A percentile compares a stretch with the other conserved stretches of the same genome.
These are phyloP conservation scores for Torymus texanus DNA, from an alignment of 2,888 invertebrate species.

Conservation along the genomic window DNA sequence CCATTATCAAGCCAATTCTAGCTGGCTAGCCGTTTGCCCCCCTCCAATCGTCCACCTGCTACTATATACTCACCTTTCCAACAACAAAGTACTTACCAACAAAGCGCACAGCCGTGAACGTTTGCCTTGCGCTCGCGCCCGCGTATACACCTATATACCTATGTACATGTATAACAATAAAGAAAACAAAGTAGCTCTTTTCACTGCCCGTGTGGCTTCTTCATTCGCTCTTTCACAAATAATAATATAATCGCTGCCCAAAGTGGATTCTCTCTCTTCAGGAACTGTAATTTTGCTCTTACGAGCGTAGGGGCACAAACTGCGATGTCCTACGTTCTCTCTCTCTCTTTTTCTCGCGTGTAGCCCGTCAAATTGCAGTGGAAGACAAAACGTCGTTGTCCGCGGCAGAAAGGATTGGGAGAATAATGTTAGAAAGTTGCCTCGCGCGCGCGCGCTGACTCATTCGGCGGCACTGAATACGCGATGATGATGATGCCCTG, in stretches of 20 bases:
- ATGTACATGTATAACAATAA: too few species aligned
- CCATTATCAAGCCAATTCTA: not conserved
- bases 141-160: too few species aligned
- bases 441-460: conserved; percentile 60
- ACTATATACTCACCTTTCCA: not conserved
- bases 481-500: conserved; percentile 50
- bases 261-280: too few species aligned
- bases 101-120: not conserved
- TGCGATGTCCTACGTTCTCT: too few species aligned
- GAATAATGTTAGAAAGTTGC: conserved; percentile 66
- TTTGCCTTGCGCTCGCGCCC: too few species aligned
- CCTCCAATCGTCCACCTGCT: not conserved
- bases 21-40: not conserved
- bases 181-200: too few species aligned
- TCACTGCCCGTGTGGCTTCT: too few species aligned
- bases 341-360: too few species aligned
- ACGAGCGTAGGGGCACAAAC: too few species aligned
- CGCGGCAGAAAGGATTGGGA: conserved; percentile 18
- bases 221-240: too few species aligned
- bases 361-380: not conserved
- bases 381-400: not conserved
- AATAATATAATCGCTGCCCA: too few species aligned
- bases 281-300: too few species aligned
- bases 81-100: not conserved
- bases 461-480: conserved; percentile 51